These are phyloP conservation scores for Pachycephus smyrnensis DNA, from an alignment of 2,888 invertebrate species.

Conservation along the genomic window DNA sequence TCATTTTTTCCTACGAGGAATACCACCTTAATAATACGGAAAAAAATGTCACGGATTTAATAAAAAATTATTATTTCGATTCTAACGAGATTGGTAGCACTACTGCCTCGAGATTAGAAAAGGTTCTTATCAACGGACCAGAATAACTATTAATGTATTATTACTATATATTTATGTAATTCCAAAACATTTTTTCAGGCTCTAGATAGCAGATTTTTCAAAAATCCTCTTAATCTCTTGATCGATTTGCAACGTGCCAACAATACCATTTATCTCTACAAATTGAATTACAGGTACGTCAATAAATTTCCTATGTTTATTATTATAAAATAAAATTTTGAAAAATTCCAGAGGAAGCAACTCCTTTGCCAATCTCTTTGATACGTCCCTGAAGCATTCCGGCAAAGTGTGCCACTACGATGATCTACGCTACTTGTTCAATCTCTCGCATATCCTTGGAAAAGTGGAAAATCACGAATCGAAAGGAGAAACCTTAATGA, in stretches of 20 bases:
- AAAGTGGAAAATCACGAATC: neutral
- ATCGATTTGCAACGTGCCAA: constrained; percentile 16
- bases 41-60: constrained; percentile 9
- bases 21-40: constrained; percentile 8
- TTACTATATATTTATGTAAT: neutral
- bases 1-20: constrained; percentile 17
- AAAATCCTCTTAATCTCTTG: constrained; percentile 11
- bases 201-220: constrained; percentile 16
- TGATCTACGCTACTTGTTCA: constrained; percentile 21
- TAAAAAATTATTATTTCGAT: constrained; percentile 15
- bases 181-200: constrained; percentile 2
- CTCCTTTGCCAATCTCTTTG: neutral
- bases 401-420: constrained; percentile 8
- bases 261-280: constrained; percentile 21
- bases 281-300: constrained; percentile 18
- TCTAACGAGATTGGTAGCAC: neutral
- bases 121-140: constrained; percentile 3
- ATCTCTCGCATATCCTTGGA: constrained; percentile 13
- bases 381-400: neutral
- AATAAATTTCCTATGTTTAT: neutral
- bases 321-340: neutral
- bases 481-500: constrained; percentile 14
- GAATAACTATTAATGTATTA: neutral
- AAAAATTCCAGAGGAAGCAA: neutral
- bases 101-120: constrained; percentile 12